Evolutionary conservation across 1,140 invertebrate genomes (phyloP).

Genomic region (Holotrichia oblita): DNA sequence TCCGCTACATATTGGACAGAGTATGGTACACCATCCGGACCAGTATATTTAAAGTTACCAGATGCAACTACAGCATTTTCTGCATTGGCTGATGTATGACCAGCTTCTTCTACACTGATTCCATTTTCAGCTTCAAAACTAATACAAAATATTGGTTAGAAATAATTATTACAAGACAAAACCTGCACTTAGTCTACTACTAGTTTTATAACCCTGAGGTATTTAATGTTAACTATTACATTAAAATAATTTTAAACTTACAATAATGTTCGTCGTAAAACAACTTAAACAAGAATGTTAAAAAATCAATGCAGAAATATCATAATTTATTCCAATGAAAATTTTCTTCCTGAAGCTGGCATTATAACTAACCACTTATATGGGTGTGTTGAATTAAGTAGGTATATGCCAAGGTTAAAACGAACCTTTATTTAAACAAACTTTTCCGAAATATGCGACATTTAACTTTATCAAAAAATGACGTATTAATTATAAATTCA

Average conservation of each 20-base stretch:
- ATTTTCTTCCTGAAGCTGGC: too few relatives aligned
- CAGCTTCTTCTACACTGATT: constrained; percentile 5
- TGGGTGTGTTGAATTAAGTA: too few relatives aligned
- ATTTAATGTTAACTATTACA: too few relatives aligned
- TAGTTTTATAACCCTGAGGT: too few relatives aligned
- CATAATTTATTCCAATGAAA: too few relatives aligned
- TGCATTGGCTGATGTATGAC: neutral
- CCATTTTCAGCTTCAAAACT: constrained; percentile 30
- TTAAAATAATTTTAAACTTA: neutral
- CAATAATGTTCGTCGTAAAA: too few relatives aligned
- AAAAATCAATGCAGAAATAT: too few relatives aligned
- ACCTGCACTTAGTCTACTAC: too few relatives aligned
- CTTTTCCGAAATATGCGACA: neutral
- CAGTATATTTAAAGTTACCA: constrained; percentile 63
- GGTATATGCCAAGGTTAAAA: constrained; percentile 9
- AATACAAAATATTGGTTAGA: neutral
- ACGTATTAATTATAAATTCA: too few relatives aligned
- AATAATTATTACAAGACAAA: neutral
- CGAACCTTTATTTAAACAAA: neutral
- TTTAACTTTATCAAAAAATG: neutral
- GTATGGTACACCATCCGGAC: constrained; percentile 65
- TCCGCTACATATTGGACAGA: constrained; percentile 66
- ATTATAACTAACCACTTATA: too few relatives aligned
- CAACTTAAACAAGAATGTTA: too few relatives aligned
- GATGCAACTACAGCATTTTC: constrained; percentile 56